phyloP scores from a whole-genome alignment of 92 coral and sea anemone species.

The Phenganax subtilis region DNA sequence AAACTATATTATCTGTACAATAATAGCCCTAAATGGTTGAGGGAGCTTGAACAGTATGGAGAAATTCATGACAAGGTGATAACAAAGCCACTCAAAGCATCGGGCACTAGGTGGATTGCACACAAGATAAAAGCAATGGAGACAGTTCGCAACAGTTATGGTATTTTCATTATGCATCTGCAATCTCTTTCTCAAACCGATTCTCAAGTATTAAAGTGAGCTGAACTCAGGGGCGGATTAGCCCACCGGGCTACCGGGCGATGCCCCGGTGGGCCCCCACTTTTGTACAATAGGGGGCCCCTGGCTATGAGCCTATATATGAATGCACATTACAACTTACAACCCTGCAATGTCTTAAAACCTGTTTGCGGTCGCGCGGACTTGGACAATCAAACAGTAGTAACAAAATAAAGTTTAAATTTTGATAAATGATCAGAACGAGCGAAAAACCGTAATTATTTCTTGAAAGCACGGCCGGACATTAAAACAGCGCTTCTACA shows the following conservation, averaged over 20 bases:
- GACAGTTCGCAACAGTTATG: not conserved
- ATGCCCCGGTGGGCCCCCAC: conserved; percentile 15
- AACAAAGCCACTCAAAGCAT: not conserved
- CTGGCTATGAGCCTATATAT: not conserved
- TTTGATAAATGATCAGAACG: not conserved
- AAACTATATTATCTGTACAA: not conserved
- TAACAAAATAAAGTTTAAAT: not conserved
- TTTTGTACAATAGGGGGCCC: conserved; percentile 9
- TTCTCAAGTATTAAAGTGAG: not conserved
- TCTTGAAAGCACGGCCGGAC: no score
- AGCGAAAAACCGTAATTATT: not conserved
- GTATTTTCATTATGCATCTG: conserved; percentile 1
- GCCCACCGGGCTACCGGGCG: conserved; percentile 6
- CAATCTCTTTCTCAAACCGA: conserved; percentile 18
- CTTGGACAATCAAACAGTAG: no score
- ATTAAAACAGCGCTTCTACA: no score
- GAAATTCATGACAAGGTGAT: not conserved
- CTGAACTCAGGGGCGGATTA: conserved; percentile 5
- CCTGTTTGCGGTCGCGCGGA: not conserved
- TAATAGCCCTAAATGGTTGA: not conserved
- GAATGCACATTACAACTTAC: not conserved
- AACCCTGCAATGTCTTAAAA: not conserved
- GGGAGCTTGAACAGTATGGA: not conserved
- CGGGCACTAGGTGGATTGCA: conserved; percentile 23
- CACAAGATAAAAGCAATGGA: conserved; percentile 19